These are phyloP conservation scores for Anagyrus pseudococci DNA, from an alignment of 2,888 invertebrate species.

Conservation along the genomic window DNA sequence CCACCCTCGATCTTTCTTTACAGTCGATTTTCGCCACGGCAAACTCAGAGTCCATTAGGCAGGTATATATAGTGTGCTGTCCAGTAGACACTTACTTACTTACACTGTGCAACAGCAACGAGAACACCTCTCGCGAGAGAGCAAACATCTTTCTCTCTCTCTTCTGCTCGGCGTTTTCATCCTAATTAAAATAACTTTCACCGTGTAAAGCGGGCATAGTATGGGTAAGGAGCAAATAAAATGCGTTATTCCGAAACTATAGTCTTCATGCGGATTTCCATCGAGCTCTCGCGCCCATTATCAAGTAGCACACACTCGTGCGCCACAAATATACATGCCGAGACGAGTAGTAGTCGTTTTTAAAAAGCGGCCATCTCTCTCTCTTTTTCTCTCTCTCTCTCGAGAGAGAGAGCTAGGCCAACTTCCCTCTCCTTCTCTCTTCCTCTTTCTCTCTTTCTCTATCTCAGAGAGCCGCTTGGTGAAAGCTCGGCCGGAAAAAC, in stretches of 20 bases:
- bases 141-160: no score
- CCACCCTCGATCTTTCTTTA: no score
- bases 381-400: no score
- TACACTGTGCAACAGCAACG: neutral
- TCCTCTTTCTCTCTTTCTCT: no score
- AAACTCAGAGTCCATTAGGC: neutral
- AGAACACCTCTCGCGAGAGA: no score
- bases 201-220: neutral
- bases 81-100: neutral
- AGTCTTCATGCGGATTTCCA: neutral
- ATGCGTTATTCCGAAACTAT: neutral
- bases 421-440: no score
- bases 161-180: neutral
- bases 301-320: neutral
- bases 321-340: no score
- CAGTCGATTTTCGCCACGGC: no score
- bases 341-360: no score
- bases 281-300: neutral
- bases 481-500: neutral
- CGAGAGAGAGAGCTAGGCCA: no score
- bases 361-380: no score
- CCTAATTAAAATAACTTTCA: neutral
- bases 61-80: neutral
- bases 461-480: neutral
- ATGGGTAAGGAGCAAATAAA: neutral